These are phyloP conservation scores for Apus apus DNA, from an alignment of 2,113 vertebrate species.

Conservation along the genomic window DNA sequence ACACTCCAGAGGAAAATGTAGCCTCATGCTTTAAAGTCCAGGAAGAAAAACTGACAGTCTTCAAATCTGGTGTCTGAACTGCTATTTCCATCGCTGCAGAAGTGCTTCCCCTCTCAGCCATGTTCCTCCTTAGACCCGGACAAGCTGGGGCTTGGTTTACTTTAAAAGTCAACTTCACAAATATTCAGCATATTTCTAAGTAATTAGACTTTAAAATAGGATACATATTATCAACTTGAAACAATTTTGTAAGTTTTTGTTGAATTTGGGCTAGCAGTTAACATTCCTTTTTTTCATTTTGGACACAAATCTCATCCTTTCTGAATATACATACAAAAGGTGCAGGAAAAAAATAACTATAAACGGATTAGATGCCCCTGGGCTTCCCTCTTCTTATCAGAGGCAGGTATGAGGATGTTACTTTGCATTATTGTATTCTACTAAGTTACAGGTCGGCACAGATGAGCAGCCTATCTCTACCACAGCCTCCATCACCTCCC, in stretches of 20 bases:
- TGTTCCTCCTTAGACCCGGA: neutral
- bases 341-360: neutral
- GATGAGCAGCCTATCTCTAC: neutral
- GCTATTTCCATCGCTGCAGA: accelerated
- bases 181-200: neutral
- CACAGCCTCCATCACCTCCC: neutral
- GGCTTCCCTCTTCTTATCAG: neutral
- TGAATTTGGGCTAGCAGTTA: neutral
- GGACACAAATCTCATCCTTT: neutral
- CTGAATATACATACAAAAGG: neutral
- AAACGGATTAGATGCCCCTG: neutral
- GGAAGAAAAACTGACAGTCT: neutral
- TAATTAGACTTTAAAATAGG: neutral
- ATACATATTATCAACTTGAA: neutral
- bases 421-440: neutral
- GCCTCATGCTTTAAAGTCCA: neutral
- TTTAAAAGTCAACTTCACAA: neutral
- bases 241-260: neutral
- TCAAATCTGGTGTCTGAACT: neutral
- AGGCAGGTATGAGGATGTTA: neutral
- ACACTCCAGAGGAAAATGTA: neutral
- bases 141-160: neutral
- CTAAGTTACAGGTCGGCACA: neutral
- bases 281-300: neutral
- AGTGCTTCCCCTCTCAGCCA: accelerated